Evolutionary conservation across 1,140 invertebrate species (phyloP).

Genomic region (Mizuhopecten yessoensis): DNA sequence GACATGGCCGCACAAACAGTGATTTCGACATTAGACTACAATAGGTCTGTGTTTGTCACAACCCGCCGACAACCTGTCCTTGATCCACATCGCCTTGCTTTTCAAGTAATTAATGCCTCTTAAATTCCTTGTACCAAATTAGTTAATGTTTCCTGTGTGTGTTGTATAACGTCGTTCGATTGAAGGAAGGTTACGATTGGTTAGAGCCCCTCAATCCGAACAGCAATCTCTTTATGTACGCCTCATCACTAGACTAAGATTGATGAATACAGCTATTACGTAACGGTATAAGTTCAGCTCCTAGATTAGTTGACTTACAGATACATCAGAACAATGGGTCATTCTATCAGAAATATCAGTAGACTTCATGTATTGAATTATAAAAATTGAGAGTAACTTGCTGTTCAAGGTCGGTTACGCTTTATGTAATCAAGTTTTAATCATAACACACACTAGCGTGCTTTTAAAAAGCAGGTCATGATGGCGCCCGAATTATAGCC

Average conservation of each 20-base stretch:
- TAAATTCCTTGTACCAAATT: background rate
- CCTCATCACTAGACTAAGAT: background rate
- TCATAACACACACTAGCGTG: background rate
- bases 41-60: constrained; percentile 2
- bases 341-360: background rate
- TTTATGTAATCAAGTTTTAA: constrained; percentile 6
- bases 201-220: background rate
- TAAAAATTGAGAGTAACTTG: background rate
- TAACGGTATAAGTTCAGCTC: background rate
- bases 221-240: background rate
- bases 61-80: background rate
- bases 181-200: background rate
- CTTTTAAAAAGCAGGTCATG: background rate
- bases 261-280: background rate
- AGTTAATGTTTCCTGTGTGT: constrained; percentile 15
- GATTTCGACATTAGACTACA: background rate
- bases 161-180: background rate
- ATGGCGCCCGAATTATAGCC: too few relatives aligned
- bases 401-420: background rate
- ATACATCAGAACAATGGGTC: background rate
- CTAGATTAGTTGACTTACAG: background rate
- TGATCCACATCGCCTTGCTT: background rate
- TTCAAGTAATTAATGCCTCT: constrained; percentile 32
- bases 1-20: background rate
- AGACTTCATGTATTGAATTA: background rate